Evolutionary conservation across 2,888 invertebrate genomes (phyloP).

Genomic region (Hyppa rectilinea): DNA sequence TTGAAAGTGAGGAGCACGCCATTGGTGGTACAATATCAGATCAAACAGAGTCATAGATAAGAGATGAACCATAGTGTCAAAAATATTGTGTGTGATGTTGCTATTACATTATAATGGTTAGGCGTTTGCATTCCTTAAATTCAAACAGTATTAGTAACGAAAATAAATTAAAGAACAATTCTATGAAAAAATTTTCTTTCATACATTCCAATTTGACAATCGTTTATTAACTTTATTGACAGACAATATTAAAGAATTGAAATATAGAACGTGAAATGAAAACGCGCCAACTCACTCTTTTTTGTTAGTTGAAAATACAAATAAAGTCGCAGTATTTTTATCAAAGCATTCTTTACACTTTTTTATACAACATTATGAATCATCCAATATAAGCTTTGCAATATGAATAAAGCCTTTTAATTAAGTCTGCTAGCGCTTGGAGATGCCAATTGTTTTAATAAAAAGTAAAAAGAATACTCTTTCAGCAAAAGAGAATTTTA

Average conservation of each 20-base stretch:
- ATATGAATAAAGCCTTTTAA: constrained; percentile 1
- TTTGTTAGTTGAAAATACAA: constrained; percentile 9
- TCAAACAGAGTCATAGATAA: too few species aligned
- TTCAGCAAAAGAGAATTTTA: not conserved
- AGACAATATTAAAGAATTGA: not conserved
- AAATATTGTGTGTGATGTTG: too few species aligned
- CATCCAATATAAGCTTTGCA: constrained; percentile 10
- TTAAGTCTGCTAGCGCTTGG: not conserved
- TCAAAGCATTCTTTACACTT: not conserved
- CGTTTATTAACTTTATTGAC: not conserved
- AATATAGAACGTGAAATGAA: constrained; percentile 1
- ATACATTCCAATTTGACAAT: not conserved
- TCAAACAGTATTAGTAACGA: not conserved
- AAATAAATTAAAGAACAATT: not conserved
- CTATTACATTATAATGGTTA: too few species aligned
- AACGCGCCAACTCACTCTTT: not conserved
- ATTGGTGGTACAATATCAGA: too few species aligned
- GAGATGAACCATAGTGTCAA: too few species aligned
- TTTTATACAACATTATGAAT: not conserved
- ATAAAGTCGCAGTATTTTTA: not conserved
- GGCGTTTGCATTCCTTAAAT: too few species aligned
- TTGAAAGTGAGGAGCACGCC: too few species aligned
- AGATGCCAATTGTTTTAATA: not conserved
- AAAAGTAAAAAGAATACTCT: not conserved
- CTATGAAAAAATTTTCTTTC: not conserved